A percentile compares a stretch with the other conserved stretches of the same genome.
Conservation (phyloP, 2,797 vertebrate species). For the Coregonus sp. region DNA sequence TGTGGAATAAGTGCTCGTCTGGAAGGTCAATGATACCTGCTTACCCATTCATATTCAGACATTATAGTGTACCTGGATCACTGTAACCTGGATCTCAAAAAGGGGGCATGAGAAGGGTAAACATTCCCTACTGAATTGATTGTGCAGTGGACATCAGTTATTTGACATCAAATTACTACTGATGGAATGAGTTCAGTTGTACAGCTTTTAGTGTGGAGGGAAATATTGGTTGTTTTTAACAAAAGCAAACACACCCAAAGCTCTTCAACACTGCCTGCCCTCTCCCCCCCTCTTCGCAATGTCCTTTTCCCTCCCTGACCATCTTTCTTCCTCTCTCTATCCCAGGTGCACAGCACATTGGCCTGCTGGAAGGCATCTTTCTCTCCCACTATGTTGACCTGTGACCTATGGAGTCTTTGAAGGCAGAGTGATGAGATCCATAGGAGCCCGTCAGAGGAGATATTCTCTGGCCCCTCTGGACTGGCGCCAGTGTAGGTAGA, state of each 20-base stretch:
- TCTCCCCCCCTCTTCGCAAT: background rate
- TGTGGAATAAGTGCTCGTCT: slow-evolving; percentile 21
- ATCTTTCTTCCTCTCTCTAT: background rate
- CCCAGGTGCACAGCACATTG: slow-evolving; percentile 37
- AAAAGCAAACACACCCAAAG: background rate
- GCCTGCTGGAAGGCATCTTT: slow-evolving; percentile 6
- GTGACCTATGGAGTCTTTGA: slow-evolving; percentile 44
- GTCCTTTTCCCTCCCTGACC: background rate
- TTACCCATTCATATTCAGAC: background rate
- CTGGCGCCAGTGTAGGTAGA: background rate
- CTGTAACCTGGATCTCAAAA: background rate
- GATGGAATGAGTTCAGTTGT: slow-evolving; percentile 25
- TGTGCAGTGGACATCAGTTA: slow-evolving; percentile 1
- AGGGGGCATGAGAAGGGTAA: background rate
- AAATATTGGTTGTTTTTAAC: background rate
- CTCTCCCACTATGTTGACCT: slow-evolving; percentile 20
- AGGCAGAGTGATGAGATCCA: slow-evolving; percentile 32
- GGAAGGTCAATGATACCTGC: background rate
- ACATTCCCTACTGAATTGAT: background rate
- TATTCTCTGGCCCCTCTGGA: slow-evolving; percentile 12
- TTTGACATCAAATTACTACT: slow-evolving; percentile 23
- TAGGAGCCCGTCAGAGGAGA: slow-evolving; percentile 17
- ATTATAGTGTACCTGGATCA: background rate
- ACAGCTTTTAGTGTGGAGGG: slow-evolving; percentile 3
- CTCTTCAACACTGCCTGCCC: background rate